Base-by-base conservation (phyloP, 2,888 invertebrate genomes). In the Adelognathus sp. region DNA sequence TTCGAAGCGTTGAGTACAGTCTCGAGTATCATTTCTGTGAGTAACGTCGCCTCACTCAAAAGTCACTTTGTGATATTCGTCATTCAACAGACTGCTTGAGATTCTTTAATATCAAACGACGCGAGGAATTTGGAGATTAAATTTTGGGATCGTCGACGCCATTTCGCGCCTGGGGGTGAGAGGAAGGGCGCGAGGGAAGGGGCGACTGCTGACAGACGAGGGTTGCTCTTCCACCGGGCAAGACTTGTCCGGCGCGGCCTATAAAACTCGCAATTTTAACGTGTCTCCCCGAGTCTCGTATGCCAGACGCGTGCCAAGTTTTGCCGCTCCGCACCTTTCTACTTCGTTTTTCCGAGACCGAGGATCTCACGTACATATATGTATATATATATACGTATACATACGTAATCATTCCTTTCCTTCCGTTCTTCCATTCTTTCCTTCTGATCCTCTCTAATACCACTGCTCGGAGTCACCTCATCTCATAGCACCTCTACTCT, bases 251-350 rank as follows among this genome's bases (percentile, higher is more conserved):
- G 58, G 11, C 36, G 29, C 27, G 29, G 83, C 78, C 82, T 84
- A 81, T 74, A n/a, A n/a, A n/a, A 79, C 82, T 84, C 81, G 81
- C 83, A 83, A 83, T 87, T 85, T 85, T 83, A 85, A 86, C 83
- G 82, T 82, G 61, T 80, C n/a, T n/a, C n/a, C 50, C 52, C 54
- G 39, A 50, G 81, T 81, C 75, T 79, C 81, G 86, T 85, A 88
- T 86, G 86, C 89, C 83, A 86, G 85, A 87, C 88, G 89, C 89
- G 88, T 89, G 88, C 89, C 89, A 89, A 88, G 82, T 88, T 83
- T 60, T 56, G 75, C 77, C 44, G 58, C 61, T 70, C 76, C 76
- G 66, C 82, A 69, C 63, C 61, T 78, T 71, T 69, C 60, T 52
- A 71, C 79, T 41, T 64, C 70, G 33, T 24, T n/a, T n/a, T n/a